Evolutionary conservation across 2,888 invertebrate species (phyloP), one percentile per base, ranked within the genome.

Genomic region (Steinernema hermaphroditum): DNA sequence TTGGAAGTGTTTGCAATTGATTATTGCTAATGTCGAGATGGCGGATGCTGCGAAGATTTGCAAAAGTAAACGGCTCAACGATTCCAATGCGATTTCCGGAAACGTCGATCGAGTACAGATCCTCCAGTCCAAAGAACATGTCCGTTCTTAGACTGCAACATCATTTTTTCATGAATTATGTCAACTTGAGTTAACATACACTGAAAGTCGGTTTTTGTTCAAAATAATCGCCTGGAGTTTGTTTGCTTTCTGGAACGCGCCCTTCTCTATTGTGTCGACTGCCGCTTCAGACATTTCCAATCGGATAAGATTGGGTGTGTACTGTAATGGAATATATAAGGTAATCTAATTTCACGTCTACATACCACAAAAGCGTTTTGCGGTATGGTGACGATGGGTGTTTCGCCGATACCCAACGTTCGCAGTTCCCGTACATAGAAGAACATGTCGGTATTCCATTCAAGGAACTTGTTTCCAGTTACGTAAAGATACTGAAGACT

Each of bases 1-100:
- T 68, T 2, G 83, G 84, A 79, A 86, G 78, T 24, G 84, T 80
- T 76, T 84, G 82, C 69, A 86, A 81, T 69, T 82, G 81, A 75
- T 86, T 86, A 78, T 80, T 83, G 75, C 86, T 86, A 77, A 86
- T 86, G 75, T 86, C 86, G 68, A 86, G 77, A 78, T 86, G 86
- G 22, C 81, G 73, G 27, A 86, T 77, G 2, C 79, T 46, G 27
- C 85, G 86, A 44, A 86, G 78, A 75, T 85, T 84, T 54, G 86
- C 85, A 73, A 84, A 86, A 19, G 81, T 84, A n/a, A 81, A 72
- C 22, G 81, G 76, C 73, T 86, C 85, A 27, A 86, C 85, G 44
- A 77, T 78, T 54, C 79, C 80, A 70, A 86, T 76, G 69, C 82
- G 76, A 75, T 86, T 86, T 69, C 84, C 85, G 73, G 83, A 81